phyloP scores from a whole-genome alignment of 1,140 invertebrate species.

The Eumeta japonica region DNA sequence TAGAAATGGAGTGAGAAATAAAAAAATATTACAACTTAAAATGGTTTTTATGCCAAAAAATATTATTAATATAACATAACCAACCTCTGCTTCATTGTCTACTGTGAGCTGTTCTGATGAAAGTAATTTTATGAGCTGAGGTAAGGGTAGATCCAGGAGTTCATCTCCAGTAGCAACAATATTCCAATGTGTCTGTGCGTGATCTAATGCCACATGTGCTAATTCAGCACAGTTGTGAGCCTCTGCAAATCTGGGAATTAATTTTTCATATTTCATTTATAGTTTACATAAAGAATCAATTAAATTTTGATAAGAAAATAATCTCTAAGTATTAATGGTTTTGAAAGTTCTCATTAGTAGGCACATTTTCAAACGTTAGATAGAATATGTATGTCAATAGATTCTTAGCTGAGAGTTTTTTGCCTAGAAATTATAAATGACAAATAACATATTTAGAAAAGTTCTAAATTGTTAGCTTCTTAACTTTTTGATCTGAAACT shows the following conservation, averaged over 20 bases:
- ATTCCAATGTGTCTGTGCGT: slow-evolving; percentile 87
- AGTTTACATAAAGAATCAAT: neutral
- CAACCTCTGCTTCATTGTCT: slow-evolving; percentile 87
- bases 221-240: slow-evolving; percentile 84
- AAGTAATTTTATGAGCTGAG: slow-evolving; percentile 76
- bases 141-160: slow-evolving; percentile 81
- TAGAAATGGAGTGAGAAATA: slow-evolving; percentile 2
- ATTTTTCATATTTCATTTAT: neutral
- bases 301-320: neutral
- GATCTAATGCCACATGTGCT: slow-evolving; percentile 76
- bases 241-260: slow-evolving; percentile 78
- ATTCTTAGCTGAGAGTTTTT: too few species aligned
- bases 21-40: too few species aligned
- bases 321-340: neutral
- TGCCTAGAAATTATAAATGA: too few species aligned
- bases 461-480: too few species aligned
- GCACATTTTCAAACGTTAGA: too few species aligned
- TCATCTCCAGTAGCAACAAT: slow-evolving; percentile 82
- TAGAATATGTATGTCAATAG: too few species aligned
- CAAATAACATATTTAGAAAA: too few species aligned
- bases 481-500: too few species aligned
- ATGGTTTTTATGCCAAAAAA: too few species aligned
- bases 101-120: slow-evolving; percentile 87
- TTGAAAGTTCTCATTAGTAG: neutral
- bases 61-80: too few species aligned